Evolutionary conservation across 2,888 invertebrate genomes (phyloP).

Genomic region (Resseliella maxima): DNA sequence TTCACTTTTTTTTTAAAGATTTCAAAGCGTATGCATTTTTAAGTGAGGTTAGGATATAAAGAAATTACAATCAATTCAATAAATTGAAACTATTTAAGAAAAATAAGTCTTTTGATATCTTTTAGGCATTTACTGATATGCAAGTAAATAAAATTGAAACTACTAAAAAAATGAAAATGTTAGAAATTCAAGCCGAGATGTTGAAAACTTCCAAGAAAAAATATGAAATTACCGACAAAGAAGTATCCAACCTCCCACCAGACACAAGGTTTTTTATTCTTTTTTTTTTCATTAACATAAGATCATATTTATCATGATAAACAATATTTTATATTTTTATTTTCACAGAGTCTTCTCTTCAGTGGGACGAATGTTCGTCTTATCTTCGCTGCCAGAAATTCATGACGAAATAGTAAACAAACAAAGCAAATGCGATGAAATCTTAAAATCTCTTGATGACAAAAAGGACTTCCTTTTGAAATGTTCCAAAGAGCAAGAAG

Average conservation of each 20-base stretch:
- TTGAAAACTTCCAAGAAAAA: constrained; percentile 78
- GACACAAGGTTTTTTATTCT: constrained; percentile 67
- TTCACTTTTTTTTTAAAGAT: no score
- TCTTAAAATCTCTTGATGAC: constrained; percentile 77
- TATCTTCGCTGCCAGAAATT: constrained; percentile 74
- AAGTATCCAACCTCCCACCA: constrained; percentile 64
- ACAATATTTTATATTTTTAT: no score
- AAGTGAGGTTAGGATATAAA: background rate
- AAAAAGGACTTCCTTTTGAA: constrained; percentile 80
- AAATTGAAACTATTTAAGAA: no score
- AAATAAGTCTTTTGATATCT: background rate
- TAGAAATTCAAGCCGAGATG: constrained; percentile 80
- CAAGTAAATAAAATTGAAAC: constrained; percentile 84
- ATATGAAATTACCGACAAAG: constrained; percentile 76
- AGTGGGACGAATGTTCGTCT: constrained; percentile 83
- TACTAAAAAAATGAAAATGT: constrained; percentile 78
- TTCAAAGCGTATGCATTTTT: background rate
- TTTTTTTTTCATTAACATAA: no score
- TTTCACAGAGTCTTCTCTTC: constrained; percentile 68
- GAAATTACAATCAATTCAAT: no score
- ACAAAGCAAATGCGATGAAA: constrained; percentile 73
- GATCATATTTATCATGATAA: background rate
- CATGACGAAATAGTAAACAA: constrained; percentile 73
- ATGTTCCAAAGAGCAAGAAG: constrained; percentile 82
- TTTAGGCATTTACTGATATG: constrained; percentile 80